phyloP scores from a whole-genome alignment of 1,140 invertebrate genomes.

The Drosophila malerkotliana region DNA sequence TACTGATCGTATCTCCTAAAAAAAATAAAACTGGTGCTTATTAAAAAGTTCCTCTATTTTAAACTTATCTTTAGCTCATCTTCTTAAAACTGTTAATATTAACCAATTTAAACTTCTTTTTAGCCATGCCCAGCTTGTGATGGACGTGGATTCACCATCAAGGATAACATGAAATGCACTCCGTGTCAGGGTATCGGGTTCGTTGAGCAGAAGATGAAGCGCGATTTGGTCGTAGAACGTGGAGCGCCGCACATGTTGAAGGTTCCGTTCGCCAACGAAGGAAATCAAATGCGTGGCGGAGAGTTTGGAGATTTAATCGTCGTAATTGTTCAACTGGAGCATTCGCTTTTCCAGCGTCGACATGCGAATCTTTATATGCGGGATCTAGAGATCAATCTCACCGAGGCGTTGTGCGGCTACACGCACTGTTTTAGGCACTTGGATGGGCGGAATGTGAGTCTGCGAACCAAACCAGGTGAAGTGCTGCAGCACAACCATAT shows the following conservation, averaged over 20 bases:
- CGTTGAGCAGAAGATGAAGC: constrained; percentile 90
- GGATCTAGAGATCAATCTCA: constrained; percentile 88
- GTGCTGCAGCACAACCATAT: constrained; percentile 90
- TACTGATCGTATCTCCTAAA: too few relatives aligned
- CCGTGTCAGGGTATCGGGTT: constrained; percentile 93
- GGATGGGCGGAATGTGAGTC: constrained; percentile 91
- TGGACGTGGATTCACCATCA: constrained; percentile 90
- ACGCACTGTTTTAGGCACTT: constrained; percentile 92
- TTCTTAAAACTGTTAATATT: neutral
- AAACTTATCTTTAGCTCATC: too few relatives aligned
- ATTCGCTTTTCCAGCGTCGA: constrained; percentile 90
- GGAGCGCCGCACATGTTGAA: constrained; percentile 95
- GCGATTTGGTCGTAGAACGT: constrained; percentile 96
- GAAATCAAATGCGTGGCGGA: constrained; percentile 94
- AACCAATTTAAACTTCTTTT: neutral
- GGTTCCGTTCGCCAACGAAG: constrained; percentile 93
- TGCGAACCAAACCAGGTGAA: constrained; percentile 89
- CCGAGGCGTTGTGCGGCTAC: constrained; percentile 96
- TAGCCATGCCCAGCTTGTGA: constrained; percentile 87
- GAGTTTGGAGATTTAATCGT: constrained; percentile 95
- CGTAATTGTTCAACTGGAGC: constrained; percentile 92
- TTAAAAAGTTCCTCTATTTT: too few relatives aligned
- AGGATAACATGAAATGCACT: constrained; percentile 92
- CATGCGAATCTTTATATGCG: constrained; percentile 91
- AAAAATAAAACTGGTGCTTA: too few relatives aligned